Evolutionary conservation across 1,140 invertebrate species (phyloP).

Genomic region (Apis cerana): DNA sequence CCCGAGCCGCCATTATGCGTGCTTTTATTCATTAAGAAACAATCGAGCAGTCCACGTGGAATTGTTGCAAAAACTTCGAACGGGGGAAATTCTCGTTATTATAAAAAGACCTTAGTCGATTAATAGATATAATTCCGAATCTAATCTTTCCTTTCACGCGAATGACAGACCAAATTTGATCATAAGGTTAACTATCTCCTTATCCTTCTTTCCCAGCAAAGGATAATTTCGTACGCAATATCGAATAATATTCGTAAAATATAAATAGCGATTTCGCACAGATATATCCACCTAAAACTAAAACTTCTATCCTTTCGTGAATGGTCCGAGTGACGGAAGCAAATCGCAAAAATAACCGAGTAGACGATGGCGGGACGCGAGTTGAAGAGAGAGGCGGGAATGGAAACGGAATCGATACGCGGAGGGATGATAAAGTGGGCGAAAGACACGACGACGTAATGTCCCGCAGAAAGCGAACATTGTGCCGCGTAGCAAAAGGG

Average conservation of each 20-base stretch:
- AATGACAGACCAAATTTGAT: too few relatives aligned
- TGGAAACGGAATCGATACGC: background rate
- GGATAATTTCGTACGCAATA: too few relatives aligned
- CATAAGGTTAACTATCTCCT: too few relatives aligned
- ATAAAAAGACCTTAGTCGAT: too few relatives aligned
- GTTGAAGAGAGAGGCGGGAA: background rate
- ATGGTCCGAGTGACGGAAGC: too few relatives aligned
- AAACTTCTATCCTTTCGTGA: too few relatives aligned
- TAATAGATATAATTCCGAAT: background rate
- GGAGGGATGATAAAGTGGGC: conserved; percentile 48
- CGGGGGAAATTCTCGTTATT: conserved; percentile 28
- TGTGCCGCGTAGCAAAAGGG: conserved; percentile 70
- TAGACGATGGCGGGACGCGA: background rate
- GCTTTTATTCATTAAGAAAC: conserved; percentile 56
- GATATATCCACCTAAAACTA: too few relatives aligned
- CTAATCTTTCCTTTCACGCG: too few relatives aligned
- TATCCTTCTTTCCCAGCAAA: too few relatives aligned
- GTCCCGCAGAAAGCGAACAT: conserved; percentile 75
- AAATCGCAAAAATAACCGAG: too few relatives aligned
- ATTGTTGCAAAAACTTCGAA: conserved; percentile 18
- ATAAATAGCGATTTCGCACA: too few relatives aligned
- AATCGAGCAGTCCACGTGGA: conserved; percentile 45
- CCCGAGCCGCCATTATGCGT: conserved; percentile 45
- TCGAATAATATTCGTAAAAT: too few relatives aligned
- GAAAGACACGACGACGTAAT: conserved; percentile 68